phyloP scores from a whole-genome alignment of 1,140 invertebrate species.

The Drosophila chauvacae region DNA sequence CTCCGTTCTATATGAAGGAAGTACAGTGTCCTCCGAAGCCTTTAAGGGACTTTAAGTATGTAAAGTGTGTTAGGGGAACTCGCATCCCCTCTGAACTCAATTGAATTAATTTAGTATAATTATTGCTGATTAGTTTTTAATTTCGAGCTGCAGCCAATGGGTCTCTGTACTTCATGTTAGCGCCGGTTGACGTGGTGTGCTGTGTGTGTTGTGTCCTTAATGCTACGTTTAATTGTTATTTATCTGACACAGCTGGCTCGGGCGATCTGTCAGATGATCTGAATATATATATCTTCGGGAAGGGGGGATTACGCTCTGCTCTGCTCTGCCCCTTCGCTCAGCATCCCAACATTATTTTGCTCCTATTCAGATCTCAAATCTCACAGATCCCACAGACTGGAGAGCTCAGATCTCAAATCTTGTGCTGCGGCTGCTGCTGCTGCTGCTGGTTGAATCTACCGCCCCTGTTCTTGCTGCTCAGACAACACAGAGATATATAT shows the following conservation, averaged over 20 bases:
- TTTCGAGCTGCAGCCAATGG: conserved; percentile 22
- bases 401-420: conserved; percentile 21
- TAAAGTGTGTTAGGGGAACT: background rate
- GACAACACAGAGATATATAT: conserved; percentile 43
- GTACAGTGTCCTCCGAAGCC: conserved; percentile 8
- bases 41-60: background rate
- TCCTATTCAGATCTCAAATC: conserved; percentile 36
- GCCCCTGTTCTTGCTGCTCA: conserved; percentile 53
- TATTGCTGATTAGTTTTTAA: background rate
- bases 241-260: conserved; percentile 8
- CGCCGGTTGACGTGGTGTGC: background rate
- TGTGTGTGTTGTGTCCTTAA: conserved; percentile 26
- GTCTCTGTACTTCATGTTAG: background rate
- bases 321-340: background rate
- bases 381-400: background rate
- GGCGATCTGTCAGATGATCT: conserved; percentile 14
- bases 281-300: background rate
- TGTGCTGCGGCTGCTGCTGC: conserved; percentile 48
- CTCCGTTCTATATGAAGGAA: conserved; percentile 11
- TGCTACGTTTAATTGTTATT: conserved; percentile 5
- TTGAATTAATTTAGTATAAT: background rate
- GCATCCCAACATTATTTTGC: conserved; percentile 1
- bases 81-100: background rate
- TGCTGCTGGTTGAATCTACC: conserved; percentile 56
- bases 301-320: background rate